phyloP scores from a whole-genome alignment of 1,140 invertebrate species.

The Phenacoccus solenopsis region DNA sequence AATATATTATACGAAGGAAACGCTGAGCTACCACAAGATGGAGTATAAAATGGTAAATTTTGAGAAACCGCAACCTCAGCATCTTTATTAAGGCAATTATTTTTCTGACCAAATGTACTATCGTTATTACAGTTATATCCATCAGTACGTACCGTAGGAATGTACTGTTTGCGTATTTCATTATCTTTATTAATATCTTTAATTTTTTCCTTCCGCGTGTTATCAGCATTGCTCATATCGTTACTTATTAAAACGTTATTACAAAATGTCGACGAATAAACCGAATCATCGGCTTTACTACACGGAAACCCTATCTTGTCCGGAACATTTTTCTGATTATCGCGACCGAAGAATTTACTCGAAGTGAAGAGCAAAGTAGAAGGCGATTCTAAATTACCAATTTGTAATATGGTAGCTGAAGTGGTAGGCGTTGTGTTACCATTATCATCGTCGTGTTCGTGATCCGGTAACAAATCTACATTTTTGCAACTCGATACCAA shows the following conservation, averaged over 20 bases:
- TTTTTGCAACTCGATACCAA: conserved; percentile 47
- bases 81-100: neutral
- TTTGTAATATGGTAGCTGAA: conserved; percentile 47
- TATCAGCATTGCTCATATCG: neutral
- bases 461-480: conserved; percentile 42
- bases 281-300: neutral
- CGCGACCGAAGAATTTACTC: conserved; percentile 22
- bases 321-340: conserved; percentile 26
- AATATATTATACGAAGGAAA: conserved; percentile 3
- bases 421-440: conserved; percentile 39
- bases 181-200: neutral
- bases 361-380: conserved; percentile 31
- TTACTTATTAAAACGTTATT: neutral
- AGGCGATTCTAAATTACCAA: conserved; percentile 43
- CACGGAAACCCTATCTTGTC: conserved; percentile 23
- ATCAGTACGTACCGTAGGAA: neutral
- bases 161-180: neutral
- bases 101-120: neutral
- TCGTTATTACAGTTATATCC: neutral
- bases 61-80: neutral
- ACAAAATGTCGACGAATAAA: neutral
- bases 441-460: conserved; percentile 40
- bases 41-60: neutral
- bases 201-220: neutral
- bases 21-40: neutral